These are phyloP conservation scores for Pelecanoides urinatrix DNA, from an alignment of 2,113 vertebrate genomes.

Conservation along the genomic window DNA sequence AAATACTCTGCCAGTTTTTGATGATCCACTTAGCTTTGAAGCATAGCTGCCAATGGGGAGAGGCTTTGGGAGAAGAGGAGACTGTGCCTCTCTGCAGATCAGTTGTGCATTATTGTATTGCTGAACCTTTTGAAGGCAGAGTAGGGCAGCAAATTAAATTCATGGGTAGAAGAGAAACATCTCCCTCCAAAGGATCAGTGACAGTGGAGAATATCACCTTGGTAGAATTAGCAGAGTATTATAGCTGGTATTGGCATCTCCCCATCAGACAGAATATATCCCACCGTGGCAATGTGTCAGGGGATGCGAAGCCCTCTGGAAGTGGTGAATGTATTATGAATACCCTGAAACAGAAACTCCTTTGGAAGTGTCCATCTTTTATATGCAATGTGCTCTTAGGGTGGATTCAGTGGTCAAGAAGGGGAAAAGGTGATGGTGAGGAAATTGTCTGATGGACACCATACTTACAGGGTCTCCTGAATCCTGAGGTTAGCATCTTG, in stretches of 20 bases:
- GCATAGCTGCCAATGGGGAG: not conserved
- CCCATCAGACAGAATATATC: not conserved
- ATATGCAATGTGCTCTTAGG: not conserved
- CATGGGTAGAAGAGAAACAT: not conserved
- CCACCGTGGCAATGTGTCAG: not conserved
- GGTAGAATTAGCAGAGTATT: not conserved
- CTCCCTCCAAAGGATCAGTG: not conserved
- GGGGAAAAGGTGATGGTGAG: not conserved
- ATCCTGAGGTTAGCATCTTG: not conserved
- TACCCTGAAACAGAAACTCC: not conserved
- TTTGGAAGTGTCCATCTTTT: not conserved
- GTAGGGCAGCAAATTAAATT: not conserved
- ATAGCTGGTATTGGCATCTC: not conserved
- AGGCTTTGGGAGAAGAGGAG: not conserved
- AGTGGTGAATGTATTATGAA: not conserved
- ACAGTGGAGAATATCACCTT: not conserved
- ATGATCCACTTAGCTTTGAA: constrained; percentile 6
- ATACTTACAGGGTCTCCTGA: not conserved
- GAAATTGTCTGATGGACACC: not conserved
- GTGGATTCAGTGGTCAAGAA: not conserved
- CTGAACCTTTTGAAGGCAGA: not conserved
- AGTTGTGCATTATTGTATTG: not conserved
- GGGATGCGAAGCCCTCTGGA: not conserved
- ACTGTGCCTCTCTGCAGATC: not conserved
- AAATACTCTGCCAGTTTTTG: not conserved